Evolutionary conservation across 2,888 invertebrate species (phyloP), one percentile per base, ranked within the genome.

Genomic region (Mythimna lalbum): DNA sequence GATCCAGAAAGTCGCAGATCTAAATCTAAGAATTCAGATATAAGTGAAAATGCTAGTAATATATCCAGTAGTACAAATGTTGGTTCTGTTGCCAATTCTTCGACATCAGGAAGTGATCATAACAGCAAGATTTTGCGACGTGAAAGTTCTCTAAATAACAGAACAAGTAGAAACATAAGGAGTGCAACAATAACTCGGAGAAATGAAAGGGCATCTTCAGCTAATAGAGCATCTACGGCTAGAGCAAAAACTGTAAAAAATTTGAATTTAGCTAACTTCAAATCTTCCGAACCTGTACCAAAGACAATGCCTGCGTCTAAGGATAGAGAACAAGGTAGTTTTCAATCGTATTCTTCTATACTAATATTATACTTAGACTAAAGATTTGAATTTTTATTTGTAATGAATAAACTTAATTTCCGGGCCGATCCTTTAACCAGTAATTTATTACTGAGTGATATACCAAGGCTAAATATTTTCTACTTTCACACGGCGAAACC

Each of bases 261-360:
- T 47, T 66, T 84, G n/a, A 84, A 95, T 78, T 90, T 94, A 69
- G 91, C 94, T 9, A 92, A 93, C 72, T 90, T 96, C 69, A 93
- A 96, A 89, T 92, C 96, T 84, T 90, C 94, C 57, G 94, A 97
- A 83, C 95, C 95, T 1, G 96, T 96, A 10, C 93, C 94, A 19
- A 96, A 96, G 80, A 87, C 96, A 56, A 93, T 96, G 67, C 93
- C 94, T 19, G 87, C 91, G 6, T 94, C 95, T n/a, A 97, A 97
- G 89, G 97, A 97, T 87, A 96, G 97, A 85, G 97, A 97, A 89
- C 97, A 97, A 96, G 97, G 97, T 97, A 62, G 17, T 31, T 55
- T 49, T 43, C 17, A 43, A 4, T 39, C 14, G 4, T 4, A 14
- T 33, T 9, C 14, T 39, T 43, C 6, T 17, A 19, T 43, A 43